Evolutionary conservation across 2,888 invertebrate genomes (phyloP).

Genomic region (Sepiola atlantica): DNA sequence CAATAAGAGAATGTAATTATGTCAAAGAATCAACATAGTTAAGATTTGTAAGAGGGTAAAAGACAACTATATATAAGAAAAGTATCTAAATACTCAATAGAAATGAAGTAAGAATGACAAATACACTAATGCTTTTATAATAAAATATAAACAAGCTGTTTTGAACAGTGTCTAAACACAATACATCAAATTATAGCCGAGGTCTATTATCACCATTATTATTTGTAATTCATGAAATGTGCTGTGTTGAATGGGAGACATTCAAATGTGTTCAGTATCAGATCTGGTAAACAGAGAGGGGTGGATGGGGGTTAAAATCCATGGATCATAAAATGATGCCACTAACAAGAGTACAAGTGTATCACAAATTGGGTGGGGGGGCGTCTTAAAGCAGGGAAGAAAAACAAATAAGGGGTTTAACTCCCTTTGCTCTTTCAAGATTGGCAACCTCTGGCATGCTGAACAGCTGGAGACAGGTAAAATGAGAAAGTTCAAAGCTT

Average conservation of each 20-base stretch:
- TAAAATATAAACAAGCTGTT: not conserved
- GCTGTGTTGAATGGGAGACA: not conserved
- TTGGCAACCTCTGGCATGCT: not conserved
- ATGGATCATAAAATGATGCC: not conserved
- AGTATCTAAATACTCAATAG: not conserved
- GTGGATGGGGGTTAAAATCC: not conserved
- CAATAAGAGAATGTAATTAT: not conserved
- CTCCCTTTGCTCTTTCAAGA: not conserved
- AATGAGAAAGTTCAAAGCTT: not conserved
- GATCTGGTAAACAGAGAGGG: not conserved
- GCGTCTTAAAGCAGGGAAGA: not conserved
- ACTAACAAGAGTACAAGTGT: not conserved
- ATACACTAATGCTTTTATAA: not conserved
- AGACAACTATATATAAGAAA: not conserved
- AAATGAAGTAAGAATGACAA: not conserved
- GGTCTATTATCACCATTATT: slow-evolving; percentile 22
- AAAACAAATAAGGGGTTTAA: not conserved
- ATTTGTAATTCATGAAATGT: slow-evolving; percentile 32
- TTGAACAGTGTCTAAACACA: not conserved
- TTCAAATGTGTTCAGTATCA: not conserved
- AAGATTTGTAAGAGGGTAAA: not conserved
- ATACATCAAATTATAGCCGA: slow-evolving; percentile 9
- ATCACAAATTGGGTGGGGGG: not conserved
- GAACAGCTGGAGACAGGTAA: not conserved
- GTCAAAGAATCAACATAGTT: not conserved